Evolutionary conservation across 2,113 vertebrate genomes (phyloP).

Genomic region (Mus musculus): DNA sequence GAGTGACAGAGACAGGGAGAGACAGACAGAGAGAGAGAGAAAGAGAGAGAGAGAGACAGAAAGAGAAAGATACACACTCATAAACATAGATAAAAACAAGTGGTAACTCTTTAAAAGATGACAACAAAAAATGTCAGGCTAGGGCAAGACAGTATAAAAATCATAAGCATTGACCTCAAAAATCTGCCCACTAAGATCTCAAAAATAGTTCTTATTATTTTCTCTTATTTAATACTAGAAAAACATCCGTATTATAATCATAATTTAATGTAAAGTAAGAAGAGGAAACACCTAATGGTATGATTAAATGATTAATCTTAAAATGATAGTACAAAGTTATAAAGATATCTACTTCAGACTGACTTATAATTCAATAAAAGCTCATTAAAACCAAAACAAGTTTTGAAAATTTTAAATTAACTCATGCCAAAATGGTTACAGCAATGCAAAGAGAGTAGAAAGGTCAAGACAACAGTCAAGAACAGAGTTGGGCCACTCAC

Average conservation of each 20-base stretch:
- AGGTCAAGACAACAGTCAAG: not conserved
- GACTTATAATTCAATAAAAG: not conserved
- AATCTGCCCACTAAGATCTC: not conserved
- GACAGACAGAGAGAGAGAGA: too few relatives aligned
- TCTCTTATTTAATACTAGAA: not conserved
- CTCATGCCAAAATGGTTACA: not conserved
- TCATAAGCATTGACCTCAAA: not conserved
- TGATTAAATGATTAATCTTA: not conserved
- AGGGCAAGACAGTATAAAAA: not conserved
- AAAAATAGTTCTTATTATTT: not conserved
- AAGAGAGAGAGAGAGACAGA: too few relatives aligned
- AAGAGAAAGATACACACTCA: too few relatives aligned
- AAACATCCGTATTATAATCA: not conserved
- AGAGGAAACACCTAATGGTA: not conserved
- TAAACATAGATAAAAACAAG: not conserved
- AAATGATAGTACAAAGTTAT: not conserved
- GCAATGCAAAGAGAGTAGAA: not conserved
- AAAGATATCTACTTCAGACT: not conserved
- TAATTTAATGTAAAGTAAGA: not conserved
- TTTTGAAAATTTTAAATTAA: not conserved
- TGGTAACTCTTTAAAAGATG: not conserved
- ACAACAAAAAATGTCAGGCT: not conserved
- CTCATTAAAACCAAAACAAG: constrained; percentile 20
- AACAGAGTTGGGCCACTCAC: not conserved
- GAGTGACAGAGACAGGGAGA: too few relatives aligned